These are phyloP conservation scores for Rhagonycha lutea DNA, from an alignment of 2,888 invertebrate species.

Conservation along the genomic window DNA sequence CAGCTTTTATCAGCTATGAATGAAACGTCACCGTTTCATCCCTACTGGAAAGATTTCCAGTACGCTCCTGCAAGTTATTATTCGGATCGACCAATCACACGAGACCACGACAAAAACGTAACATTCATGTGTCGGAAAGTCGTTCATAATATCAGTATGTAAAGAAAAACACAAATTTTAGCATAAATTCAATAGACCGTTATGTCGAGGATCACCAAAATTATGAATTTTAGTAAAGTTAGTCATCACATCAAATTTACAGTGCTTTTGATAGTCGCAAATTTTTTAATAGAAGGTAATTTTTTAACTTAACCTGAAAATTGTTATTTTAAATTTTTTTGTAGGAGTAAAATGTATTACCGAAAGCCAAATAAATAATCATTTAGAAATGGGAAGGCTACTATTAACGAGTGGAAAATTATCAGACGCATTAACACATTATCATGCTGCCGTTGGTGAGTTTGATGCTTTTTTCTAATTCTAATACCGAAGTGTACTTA, in stretches of 20 bases:
- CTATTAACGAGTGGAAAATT: conserved; percentile 91
- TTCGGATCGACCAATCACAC: neutral
- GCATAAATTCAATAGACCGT: neutral
- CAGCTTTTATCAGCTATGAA: too few relatives aligned
- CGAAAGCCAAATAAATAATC: conserved; percentile 84
- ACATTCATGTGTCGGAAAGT: neutral
- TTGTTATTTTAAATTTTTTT: conserved; percentile 35
- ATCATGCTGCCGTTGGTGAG: conserved; percentile 95
- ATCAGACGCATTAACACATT: conserved; percentile 94
- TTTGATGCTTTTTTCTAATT: conserved; percentile 24
- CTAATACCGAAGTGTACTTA: neutral
- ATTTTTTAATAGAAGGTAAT: conserved; percentile 72
- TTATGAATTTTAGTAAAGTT: conserved; percentile 57
- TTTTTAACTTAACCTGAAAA: conserved; percentile 30
- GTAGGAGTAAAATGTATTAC: conserved; percentile 72
- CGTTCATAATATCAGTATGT: neutral
- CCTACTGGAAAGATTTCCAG: neutral
- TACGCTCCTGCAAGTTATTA: conserved; percentile 1
- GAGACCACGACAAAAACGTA: conserved; percentile 20
- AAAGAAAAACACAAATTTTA: neutral
- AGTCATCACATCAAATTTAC: conserved; percentile 64
- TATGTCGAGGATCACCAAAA: conserved; percentile 49
- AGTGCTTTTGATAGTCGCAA: conserved; percentile 69
- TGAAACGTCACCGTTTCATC: neutral
- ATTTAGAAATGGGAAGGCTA: conserved; percentile 91